These are phyloP conservation scores for Netta rufina DNA, from an alignment of 2,797 vertebrate genomes.

Conservation along the genomic window DNA sequence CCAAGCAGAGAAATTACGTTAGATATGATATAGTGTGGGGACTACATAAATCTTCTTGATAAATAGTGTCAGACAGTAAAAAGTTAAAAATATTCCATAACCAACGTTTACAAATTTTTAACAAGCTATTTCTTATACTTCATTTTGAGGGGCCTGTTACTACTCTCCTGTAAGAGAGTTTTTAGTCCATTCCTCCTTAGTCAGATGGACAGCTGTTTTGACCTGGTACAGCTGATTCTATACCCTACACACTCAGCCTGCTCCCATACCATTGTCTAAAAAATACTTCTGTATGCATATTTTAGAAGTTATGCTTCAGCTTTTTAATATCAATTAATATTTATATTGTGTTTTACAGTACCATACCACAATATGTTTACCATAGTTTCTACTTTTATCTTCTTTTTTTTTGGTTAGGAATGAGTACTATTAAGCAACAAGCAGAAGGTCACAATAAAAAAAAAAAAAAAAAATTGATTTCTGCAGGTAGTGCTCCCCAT, in stretches of 20 bases:
- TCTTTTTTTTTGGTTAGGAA: neutral
- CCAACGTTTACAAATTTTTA: neutral
- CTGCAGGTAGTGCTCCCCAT: neutral
- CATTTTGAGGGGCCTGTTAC: neutral
- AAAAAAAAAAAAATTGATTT: neutral
- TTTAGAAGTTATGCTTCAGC: neutral
- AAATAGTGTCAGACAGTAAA: neutral
- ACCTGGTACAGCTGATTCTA: neutral
- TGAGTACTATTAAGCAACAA: neutral
- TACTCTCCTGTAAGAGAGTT: neutral
- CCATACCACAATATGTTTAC: neutral
- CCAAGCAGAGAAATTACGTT: neutral
- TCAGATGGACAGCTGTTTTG: neutral
- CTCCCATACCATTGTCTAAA: neutral
- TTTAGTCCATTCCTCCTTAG: neutral
- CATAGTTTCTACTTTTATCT: no score
- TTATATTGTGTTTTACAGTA: neutral
- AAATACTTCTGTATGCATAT: neutral
- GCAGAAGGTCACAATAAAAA: neutral
- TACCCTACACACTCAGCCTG: neutral
- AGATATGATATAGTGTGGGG: neutral
- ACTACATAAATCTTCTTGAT: neutral
- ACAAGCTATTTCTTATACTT: neutral
- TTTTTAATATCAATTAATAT: neutral
- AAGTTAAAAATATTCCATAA: neutral